Base-by-base conservation (phyloP, 2,888 invertebrate species). In the Priocnemis perturbator region DNA sequence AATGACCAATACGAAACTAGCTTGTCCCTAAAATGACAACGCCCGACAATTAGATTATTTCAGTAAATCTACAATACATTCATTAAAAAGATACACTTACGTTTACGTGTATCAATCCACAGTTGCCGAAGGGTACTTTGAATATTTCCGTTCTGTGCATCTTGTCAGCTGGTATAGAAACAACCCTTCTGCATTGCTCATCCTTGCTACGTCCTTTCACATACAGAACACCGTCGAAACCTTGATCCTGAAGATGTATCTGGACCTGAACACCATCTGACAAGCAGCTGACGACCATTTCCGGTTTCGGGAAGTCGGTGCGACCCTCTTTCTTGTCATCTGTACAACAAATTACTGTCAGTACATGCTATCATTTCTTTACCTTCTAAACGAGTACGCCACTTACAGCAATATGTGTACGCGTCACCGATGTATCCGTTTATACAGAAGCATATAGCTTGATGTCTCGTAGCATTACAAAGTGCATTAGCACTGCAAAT, bases 161-260 rank as follows among this genome's bases (percentile, higher is more conserved):
- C 2, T 91, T 90, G 81, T 95, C 94, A 11, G 93, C 92, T 11
- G 95, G 93, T 65, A 95, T 91, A 45, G 95, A 94, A 0, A 97
- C 93, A 0, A 96, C 93, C 61, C 95, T 91, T 75, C 97, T 92
- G 87, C 97, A 98, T 73, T 96, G 93, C 86, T 96, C 96, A 83
- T 97, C 96, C 88, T 97, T 97, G 87, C 97, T 97, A 90, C 97
- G 96, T 44, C 97, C 97, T 90, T 97, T 97, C 0, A 98, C 97
- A 84, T 98, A 98, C 1, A 97, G 90, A 0, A 97, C 95, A 17
- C 97, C 97, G 83, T 96, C 96, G 88, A 97, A 97, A 19, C 85
- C 86, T 63, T 86, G 83, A 58, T 85, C 82, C 81, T 93, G 93
- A 81, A 94, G 93, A 83, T 94, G 93, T 57, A 96, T 93, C 84